phyloP scores from a whole-genome alignment of 2,888 invertebrate genomes.

The Archips crataeganus region DNA sequence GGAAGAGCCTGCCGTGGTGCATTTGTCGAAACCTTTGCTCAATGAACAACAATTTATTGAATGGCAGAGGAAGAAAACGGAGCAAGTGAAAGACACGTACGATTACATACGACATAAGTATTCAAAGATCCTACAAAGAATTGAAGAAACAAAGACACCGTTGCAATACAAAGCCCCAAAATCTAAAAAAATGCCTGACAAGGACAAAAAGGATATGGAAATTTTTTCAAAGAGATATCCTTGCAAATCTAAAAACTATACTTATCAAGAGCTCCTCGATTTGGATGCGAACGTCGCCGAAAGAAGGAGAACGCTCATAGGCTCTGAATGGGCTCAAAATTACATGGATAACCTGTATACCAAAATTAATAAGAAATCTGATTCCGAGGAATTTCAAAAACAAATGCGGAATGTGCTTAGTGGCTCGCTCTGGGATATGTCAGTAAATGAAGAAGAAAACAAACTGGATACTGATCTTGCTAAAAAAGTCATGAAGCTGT shows the following conservation, averaged over 20 bases:
- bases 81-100: slow-evolving; percentile 74
- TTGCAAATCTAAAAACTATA: slow-evolving; percentile 70
- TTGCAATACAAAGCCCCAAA: slow-evolving; percentile 48
- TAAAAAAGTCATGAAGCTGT: slow-evolving; percentile 86
- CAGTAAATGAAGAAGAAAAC: slow-evolving; percentile 81
- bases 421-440: slow-evolving; percentile 81
- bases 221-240: slow-evolving; percentile 67
- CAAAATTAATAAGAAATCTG: slow-evolving; percentile 71
- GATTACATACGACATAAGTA: slow-evolving; percentile 73
- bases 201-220: slow-evolving; percentile 70
- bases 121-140: slow-evolving; percentile 67
- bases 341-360: slow-evolving; percentile 80
- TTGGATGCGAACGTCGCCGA: slow-evolving; percentile 65
- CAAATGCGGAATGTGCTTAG: slow-evolving; percentile 81
- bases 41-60: slow-evolving; percentile 81
- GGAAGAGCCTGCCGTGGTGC: slow-evolving; percentile 67
- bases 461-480: slow-evolving; percentile 81
- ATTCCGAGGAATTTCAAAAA: slow-evolving; percentile 78
- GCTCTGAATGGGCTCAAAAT: slow-evolving; percentile 75
- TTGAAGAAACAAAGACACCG: slow-evolving; percentile 63
- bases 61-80: slow-evolving; percentile 85
- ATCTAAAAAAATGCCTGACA: slow-evolving; percentile 50
- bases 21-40: slow-evolving; percentile 74
- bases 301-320: slow-evolving; percentile 60
- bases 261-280: slow-evolving; percentile 71